A percentile compares a stretch with the other conserved stretches of the same genome.
Evolutionary conservation across 1,140 invertebrate genomes (phyloP).

Genomic region (Pogonomyrmex barbatus): DNA sequence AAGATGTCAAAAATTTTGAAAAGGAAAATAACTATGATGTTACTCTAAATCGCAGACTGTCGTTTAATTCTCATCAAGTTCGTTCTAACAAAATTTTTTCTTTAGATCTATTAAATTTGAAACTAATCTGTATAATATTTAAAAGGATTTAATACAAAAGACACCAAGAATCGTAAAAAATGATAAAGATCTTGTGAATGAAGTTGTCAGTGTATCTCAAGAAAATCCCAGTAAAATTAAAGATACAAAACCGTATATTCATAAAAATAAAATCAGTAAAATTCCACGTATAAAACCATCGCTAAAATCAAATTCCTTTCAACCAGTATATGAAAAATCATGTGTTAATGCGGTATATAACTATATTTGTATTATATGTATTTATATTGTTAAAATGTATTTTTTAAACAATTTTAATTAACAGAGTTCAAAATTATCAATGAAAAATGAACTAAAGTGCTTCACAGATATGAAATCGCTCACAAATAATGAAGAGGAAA

Average conservation of each 20-base stretch:
- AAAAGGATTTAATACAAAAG: background rate
- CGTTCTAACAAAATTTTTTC: background rate
- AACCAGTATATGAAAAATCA: background rate
- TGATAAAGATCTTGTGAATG: background rate
- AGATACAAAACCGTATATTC: background rate
- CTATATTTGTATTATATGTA: no score
- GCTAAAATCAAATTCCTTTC: conserved; percentile 31
- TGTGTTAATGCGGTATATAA: conserved; percentile 25
- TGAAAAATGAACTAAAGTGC: conserved; percentile 10
- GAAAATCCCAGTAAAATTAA: background rate
- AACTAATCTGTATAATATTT: conserved; percentile 5
- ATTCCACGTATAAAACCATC: conserved; percentile 64
- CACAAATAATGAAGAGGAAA: background rate
- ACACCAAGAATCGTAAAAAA: background rate
- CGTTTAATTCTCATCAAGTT: conserved; percentile 19
- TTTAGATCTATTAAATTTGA: background rate
- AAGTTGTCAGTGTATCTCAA: background rate
- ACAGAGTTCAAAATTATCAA: conserved; percentile 25
- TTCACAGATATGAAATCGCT: background rate
- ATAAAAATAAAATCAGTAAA: conserved; percentile 50
- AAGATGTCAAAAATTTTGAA: background rate
- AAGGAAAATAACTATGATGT: background rate
- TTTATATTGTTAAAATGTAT: no score
- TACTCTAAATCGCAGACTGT: background rate
- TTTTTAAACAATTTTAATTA: background rate